Evolutionary conservation across 2,113 vertebrate species (phyloP).

Genomic region (Brachypodius melanocephalos): DNA sequence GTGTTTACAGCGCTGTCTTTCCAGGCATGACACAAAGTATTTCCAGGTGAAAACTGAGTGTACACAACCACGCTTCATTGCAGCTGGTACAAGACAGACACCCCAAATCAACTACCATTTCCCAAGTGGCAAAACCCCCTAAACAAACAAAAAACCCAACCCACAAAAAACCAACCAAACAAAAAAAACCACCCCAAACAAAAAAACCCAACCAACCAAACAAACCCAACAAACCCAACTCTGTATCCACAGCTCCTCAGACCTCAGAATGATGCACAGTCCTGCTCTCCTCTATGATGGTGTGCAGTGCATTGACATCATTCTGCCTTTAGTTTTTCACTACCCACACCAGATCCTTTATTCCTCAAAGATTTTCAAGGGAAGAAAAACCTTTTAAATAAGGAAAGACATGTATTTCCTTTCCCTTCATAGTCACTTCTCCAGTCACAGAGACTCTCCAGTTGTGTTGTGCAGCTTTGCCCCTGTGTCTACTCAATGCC

Average conservation of each 20-base stretch:
- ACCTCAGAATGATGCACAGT: background rate
- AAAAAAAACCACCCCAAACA: background rate
- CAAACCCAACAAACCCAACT: background rate
- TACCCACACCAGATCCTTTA: background rate
- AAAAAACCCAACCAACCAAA: background rate
- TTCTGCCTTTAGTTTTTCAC: background rate
- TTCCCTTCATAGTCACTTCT: background rate
- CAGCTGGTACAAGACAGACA: background rate
- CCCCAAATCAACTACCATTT: background rate
- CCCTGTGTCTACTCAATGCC: background rate
- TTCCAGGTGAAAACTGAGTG: background rate
- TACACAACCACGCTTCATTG: background rate
- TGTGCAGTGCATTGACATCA: background rate
- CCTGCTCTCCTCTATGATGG: background rate
- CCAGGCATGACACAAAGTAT: background rate
- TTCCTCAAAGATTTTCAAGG: background rate
- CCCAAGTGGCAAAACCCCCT: background rate
- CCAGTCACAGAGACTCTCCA: background rate
- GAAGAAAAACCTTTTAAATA: background rate
- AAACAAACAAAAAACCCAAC: no score
- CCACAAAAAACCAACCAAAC: background rate
- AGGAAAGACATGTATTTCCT: background rate
- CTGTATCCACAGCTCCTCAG: background rate
- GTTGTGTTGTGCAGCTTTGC: background rate
- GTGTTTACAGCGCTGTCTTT: background rate